Evolutionary conservation across 2,888 invertebrate species (phyloP).

Genomic region (Caenorhabditis uteleia): DNA sequence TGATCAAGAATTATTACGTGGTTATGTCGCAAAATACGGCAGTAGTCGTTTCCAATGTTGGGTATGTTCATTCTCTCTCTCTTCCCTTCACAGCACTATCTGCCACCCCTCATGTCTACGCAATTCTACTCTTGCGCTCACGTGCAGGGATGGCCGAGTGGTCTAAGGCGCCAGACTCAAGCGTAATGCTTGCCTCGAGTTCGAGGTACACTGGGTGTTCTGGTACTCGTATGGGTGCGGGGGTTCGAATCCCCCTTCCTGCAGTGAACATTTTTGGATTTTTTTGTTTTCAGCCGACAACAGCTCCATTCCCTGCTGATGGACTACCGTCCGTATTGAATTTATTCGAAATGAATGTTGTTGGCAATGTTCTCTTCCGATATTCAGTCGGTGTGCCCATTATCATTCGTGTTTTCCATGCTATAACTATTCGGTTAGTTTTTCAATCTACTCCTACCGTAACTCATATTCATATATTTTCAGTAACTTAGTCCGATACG

Average conservation of each 20-base stretch:
- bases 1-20: constrained; percentile 32
- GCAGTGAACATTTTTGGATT: too few relatives aligned
- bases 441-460: neutral
- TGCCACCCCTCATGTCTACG: too few relatives aligned
- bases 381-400: constrained; percentile 60
- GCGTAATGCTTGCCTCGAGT: constrained; percentile 44
- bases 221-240: constrained; percentile 60
- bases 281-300: constrained; percentile 20
- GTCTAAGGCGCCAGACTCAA: constrained; percentile 72
- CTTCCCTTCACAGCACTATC: neutral
- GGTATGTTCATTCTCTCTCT: constrained; percentile 16
- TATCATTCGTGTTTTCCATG: constrained; percentile 55
- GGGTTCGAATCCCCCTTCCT: constrained; percentile 64
- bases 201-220: constrained; percentile 47
- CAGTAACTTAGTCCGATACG: constrained; percentile 34
- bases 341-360: constrained; percentile 51
- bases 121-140: constrained; percentile 21
- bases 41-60: constrained; percentile 42
- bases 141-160: constrained; percentile 73
- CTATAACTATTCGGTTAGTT: constrained; percentile 41
- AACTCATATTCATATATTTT: neutral
- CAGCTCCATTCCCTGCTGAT: constrained; percentile 32
- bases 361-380: constrained; percentile 58
- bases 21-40: constrained; percentile 47
- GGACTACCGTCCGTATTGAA: constrained; percentile 45